A percentile compares a stretch with the other conserved stretches of the same genome.
Conservation (phyloP, 2,888 invertebrate genomes). For the Unio delphinus region DNA sequence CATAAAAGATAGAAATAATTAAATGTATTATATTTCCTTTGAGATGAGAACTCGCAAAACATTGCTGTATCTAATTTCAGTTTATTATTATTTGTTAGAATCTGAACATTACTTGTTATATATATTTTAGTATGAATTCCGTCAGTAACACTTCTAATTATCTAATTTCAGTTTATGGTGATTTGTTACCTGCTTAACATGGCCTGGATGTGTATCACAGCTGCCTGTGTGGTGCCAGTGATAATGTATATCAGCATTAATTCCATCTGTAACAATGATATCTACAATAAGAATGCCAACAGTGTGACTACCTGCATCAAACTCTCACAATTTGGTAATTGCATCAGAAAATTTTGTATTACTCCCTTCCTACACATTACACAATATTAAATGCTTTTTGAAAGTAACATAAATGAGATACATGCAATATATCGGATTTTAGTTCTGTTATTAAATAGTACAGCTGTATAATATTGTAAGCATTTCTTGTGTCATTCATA, state of each 20-base stretch:
- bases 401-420: no score
- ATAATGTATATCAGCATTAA: constrained; percentile 60
- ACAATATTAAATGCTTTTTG: no score
- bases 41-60: background rate
- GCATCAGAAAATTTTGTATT: background rate
- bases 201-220: constrained; percentile 64
- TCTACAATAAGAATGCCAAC: constrained; percentile 56
- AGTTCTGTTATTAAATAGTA: no score
- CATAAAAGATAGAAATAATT: no score
- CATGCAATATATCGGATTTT: no score
- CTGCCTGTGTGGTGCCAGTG: constrained; percentile 61
- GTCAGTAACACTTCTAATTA: background rate
- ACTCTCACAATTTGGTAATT: constrained; percentile 66
- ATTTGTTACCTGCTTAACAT: constrained; percentile 66
- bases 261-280: constrained; percentile 63
- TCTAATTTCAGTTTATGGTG: constrained; percentile 61
- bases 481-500: no score
- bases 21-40: background rate
- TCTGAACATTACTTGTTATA: background rate
- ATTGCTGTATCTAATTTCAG: background rate
- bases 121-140: no score
- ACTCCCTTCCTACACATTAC: no score
- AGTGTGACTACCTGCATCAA: constrained; percentile 58
- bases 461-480: no score
- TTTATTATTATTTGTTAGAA: background rate